A percentile compares a stretch with the other conserved stretches of the same genome.
These are phyloP conservation scores for Microcebus griseorufus DNA, from an alignment of 2,113 vertebrate species.

Conservation along the genomic window DNA sequence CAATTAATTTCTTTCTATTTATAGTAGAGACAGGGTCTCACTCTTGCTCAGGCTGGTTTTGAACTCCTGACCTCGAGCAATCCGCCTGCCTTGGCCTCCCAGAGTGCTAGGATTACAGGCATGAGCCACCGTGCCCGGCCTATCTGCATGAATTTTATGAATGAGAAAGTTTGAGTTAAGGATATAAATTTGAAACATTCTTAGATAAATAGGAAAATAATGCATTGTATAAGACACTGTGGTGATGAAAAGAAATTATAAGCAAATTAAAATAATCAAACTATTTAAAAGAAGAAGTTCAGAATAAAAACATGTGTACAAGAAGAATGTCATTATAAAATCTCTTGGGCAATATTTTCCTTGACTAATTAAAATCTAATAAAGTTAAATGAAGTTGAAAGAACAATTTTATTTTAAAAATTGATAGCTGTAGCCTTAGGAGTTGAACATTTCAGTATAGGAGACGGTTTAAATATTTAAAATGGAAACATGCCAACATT, in stretches of 20 bases:
- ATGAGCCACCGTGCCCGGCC: too few species aligned
- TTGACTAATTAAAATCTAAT: not conserved
- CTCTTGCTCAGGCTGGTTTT: too few species aligned
- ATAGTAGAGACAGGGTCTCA: too few species aligned
- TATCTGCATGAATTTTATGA: not conserved
- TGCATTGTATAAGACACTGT: not conserved
- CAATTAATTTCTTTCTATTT: too few species aligned
- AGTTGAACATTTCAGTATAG: not conserved
- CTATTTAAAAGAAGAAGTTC: not conserved
- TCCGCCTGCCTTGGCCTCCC: too few species aligned
- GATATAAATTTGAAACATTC: not conserved
- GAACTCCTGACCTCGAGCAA: too few species aligned
- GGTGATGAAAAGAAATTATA: not conserved
- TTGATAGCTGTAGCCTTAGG: not conserved
- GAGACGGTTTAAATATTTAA: slow-evolving; percentile 18
- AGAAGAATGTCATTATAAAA: not conserved
- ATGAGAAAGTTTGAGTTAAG: not conserved
- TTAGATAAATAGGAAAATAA: not conserved
- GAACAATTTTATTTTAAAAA: not conserved
- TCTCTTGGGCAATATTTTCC: not conserved
- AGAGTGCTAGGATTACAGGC: too few species aligned
- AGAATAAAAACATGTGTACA: not conserved
- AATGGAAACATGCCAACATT: not conserved
- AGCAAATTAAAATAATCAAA: slow-evolving; percentile 6
- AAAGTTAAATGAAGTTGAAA: not conserved